Evolutionary conservation across 2,113 vertebrate species (phyloP).

Genomic region (Actinemys pallida): DNA sequence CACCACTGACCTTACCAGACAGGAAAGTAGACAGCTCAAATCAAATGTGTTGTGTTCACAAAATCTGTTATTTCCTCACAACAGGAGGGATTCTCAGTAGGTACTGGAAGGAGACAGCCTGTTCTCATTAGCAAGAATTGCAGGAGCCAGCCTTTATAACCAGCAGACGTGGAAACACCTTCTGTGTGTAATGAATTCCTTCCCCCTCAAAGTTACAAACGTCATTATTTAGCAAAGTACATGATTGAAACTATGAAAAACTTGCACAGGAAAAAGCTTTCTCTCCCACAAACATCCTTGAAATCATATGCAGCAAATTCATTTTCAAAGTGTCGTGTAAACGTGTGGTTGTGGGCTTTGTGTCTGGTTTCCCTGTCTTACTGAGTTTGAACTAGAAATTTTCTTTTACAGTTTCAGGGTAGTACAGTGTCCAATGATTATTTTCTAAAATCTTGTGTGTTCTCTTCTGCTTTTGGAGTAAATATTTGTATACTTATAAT

Average conservation of each 20-base stretch:
- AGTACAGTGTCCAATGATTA: conserved; percentile 33
- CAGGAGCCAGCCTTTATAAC: conserved; percentile 49
- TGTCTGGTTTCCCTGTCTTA: conserved; percentile 51
- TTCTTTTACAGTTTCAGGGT: conserved; percentile 43
- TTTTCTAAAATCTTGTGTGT: conserved; percentile 45
- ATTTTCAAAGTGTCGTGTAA: conserved; percentile 56
- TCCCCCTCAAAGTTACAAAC: conserved; percentile 20
- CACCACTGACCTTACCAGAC: conserved; percentile 33
- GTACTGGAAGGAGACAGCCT: conserved; percentile 18
- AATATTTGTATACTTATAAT: background rate
- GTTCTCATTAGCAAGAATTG: conserved; percentile 51
- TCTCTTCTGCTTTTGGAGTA: conserved; percentile 48
- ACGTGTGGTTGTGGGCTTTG: conserved; percentile 39
- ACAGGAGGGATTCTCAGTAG: conserved; percentile 37
- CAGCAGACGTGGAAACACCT: conserved; percentile 41
- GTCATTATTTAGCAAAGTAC: conserved; percentile 56
- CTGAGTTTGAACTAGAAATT: conserved; percentile 25
- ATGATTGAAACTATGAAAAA: conserved; percentile 56
- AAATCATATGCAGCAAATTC: conserved; percentile 55
- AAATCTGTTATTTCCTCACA: conserved; percentile 27
- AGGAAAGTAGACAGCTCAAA: conserved; percentile 6
- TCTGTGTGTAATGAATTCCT: conserved; percentile 60
- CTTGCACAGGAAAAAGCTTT: conserved; percentile 43
- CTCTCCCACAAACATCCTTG: conserved; percentile 47
- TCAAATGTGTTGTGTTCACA: background rate